Base-by-base conservation (phyloP, 2,113 vertebrate genomes). In the Crocuta crocuta region DNA sequence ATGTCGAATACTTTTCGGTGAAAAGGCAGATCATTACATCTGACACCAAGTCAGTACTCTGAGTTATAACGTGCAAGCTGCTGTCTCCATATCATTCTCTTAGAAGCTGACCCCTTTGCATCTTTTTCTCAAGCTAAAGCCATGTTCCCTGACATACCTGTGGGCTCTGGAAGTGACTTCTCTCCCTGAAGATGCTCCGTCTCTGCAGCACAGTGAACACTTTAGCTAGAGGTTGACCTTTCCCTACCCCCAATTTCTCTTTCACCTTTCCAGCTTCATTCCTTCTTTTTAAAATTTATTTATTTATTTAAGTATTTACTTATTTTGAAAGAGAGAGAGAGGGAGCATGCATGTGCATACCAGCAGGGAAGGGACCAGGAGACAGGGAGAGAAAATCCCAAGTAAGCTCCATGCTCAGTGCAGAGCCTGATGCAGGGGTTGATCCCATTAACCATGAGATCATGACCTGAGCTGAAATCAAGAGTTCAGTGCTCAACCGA, bases 1-100 rank as follows among this genome's bases (percentile, higher is more conserved):
- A 94, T 68, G 26, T 63, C 10, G 86, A 97, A 91, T 90, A 74
- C 70, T 97, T 98, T 82, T 80, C 97, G 24, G 93, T 71, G 96
- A 97, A 98, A 98, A 91, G 33, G 81, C 84, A 89, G 68, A 94
- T 97, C 84, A 91, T 86, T 84, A 13, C 73, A 17, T 76, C 71
- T 94, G 94, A 98, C 68, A 95, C 10, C 4, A 84, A 15, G 87
- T 94, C 95, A 97, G 86, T 68, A 92, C n/a, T 85, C 90, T 1
- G 33, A 98, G 95, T 97, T 97, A n/a, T 9, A 94, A 43, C 89
- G 33, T 68, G 95, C 50, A 50, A 91, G 65, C 61, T 58, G 48
- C 12, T 31, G 45, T 90, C 90, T 91, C 97, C 87, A 35, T 45
- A 39, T 55, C 39, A 16, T 21, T 53, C 43, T 86, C 26, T 26